phyloP scores from a whole-genome alignment of 2,113 vertebrate genomes.

The Oreochromis spilurus region DNA sequence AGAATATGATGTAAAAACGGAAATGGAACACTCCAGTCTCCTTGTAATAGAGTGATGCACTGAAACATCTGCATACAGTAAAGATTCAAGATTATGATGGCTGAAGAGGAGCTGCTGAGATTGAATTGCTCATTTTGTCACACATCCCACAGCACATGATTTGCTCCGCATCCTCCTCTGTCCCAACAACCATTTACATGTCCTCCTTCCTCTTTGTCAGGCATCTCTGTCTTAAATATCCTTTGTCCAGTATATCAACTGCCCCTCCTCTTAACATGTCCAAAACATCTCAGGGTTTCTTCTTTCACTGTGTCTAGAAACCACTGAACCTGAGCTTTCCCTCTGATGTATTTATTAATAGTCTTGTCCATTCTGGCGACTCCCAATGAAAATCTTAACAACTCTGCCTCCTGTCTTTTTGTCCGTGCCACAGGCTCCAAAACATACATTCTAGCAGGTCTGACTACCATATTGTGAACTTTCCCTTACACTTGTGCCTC shows the following conservation, averaged over 20 bases:
- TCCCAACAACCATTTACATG: not conserved
- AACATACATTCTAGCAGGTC: no score
- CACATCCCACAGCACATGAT: fast-evolving
- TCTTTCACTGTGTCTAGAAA: not conserved
- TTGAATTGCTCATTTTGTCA: not conserved
- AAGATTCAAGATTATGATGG: not conserved
- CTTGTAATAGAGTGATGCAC: not conserved
- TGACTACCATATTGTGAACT: no score
- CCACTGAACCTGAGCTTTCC: not conserved
- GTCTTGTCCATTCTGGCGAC: not conserved
- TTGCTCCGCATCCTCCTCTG: not conserved
- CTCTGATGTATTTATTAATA: not conserved
- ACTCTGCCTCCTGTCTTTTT: not conserved
- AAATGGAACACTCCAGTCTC: not conserved
- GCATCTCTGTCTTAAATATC: no score
- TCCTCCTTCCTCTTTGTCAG: no score
- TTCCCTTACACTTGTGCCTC: not conserved
- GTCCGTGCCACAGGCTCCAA: no score
- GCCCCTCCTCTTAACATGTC: no score
- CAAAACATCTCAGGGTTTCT: no score
- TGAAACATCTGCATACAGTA: not conserved
- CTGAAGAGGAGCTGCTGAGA: not conserved
- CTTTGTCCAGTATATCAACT: no score
- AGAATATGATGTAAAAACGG: not conserved
- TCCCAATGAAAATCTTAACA: not conserved